Evolutionary conservation across 2,113 vertebrate genomes (phyloP).

Genomic region (Apistogramma diplotaenia): DNA sequence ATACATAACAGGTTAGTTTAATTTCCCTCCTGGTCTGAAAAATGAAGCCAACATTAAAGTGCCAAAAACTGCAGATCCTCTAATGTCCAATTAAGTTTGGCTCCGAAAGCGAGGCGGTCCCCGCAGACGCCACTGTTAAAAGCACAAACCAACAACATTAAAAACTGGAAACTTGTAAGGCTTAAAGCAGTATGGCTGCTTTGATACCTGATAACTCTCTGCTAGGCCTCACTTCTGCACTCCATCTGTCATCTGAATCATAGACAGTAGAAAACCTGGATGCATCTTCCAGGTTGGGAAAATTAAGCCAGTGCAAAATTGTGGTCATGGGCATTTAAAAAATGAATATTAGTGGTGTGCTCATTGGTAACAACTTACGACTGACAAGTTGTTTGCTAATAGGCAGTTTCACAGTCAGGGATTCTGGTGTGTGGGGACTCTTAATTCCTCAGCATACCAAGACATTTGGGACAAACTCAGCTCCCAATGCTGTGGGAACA

Average conservation of each 20-base stretch:
- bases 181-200: not conserved
- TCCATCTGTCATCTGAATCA: not conserved
- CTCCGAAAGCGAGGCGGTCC: not conserved
- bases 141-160: not conserved
- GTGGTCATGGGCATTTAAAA: too few species aligned
- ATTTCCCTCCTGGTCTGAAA: not conserved
- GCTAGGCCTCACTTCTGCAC: not conserved
- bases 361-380: too few species aligned
- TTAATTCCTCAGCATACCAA: too few species aligned
- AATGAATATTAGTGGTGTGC: too few species aligned
- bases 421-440: too few species aligned
- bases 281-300: not conserved
- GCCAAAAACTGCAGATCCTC: not conserved
- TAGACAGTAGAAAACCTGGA: not conserved
- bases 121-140: not conserved
- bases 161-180: not conserved
- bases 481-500: too few species aligned
- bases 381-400: too few species aligned
- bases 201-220: rapidly evolving
- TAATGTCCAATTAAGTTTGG: not conserved
- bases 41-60: not conserved
- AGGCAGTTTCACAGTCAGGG: too few species aligned
- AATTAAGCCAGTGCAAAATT: not conserved
- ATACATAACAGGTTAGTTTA: not conserved
- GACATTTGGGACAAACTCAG: too few species aligned